These are phyloP conservation scores for Coelopa frigida DNA, from an alignment of 1,140 invertebrate genomes.

Conservation along the genomic window DNA sequence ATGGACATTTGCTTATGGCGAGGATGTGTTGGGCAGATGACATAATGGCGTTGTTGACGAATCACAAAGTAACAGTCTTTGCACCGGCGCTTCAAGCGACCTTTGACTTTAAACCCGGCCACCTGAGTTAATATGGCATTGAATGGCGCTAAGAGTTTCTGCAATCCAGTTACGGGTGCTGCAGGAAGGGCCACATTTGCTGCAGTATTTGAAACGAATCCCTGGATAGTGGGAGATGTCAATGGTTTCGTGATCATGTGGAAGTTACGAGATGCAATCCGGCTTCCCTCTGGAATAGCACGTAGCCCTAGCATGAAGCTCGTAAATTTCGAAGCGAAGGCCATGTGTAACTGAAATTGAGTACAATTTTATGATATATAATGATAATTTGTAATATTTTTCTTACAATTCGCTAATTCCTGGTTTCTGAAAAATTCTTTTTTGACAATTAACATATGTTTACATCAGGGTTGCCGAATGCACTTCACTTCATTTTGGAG, in stretches of 20 bases:
- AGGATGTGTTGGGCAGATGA: conserved; percentile 65
- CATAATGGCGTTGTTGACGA: conserved; percentile 59
- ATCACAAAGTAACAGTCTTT: conserved; percentile 68
- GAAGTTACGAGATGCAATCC: conserved; percentile 21
- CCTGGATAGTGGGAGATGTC: not conserved
- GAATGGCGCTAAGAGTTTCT: conserved; percentile 20
- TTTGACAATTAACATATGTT: too few species aligned
- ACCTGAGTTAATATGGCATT: conserved; percentile 28
- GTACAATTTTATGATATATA: too few species aligned
- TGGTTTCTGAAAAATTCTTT: too few species aligned
- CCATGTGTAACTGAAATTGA: conserved; percentile 25
- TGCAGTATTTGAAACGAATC: not conserved
- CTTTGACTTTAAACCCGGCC: conserved; percentile 48
- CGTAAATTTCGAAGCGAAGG: conserved; percentile 21
- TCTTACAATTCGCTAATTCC: too few species aligned
- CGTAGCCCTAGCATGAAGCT: too few species aligned
- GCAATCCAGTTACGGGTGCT: not conserved
- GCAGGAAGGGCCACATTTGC: not conserved
- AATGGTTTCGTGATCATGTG: conserved; percentile 19
- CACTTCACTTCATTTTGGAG: too few species aligned
- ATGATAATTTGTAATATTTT: too few species aligned
- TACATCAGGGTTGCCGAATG: too few species aligned
- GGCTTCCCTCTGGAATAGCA: too few species aligned
- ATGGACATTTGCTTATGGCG: conserved; percentile 73
- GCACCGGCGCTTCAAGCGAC: conserved; percentile 56